Evolutionary conservation across 2,888 invertebrate species (phyloP).

Genomic region (Coelopa pilipes): DNA sequence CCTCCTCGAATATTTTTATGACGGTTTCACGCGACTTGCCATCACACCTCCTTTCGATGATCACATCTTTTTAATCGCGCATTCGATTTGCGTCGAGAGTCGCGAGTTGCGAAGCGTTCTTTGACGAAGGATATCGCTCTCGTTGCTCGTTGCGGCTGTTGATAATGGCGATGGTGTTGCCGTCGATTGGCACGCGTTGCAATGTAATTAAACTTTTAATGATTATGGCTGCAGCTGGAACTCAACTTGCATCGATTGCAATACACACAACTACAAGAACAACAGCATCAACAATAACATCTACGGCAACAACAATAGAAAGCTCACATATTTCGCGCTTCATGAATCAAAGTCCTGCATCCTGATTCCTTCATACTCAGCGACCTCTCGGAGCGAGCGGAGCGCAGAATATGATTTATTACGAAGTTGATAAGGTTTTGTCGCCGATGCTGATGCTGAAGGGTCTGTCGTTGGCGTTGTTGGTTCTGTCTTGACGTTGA

Average conservation of each 20-base stretch:
- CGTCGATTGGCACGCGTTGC: not conserved
- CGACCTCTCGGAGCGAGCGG: not conserved
- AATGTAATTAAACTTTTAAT: slow-evolving; percentile 23
- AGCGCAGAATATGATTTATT: slow-evolving; percentile 22
- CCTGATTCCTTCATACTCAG: too few species aligned
- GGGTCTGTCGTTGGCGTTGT: not conserved
- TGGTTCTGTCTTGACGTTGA: not conserved
- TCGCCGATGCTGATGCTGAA: not conserved
- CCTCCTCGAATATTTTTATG: not conserved
- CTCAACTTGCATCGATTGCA: not conserved
- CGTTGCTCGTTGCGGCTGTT: not conserved
- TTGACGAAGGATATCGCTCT: not conserved
- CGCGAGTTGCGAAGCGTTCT: not conserved
- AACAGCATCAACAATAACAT: not conserved
- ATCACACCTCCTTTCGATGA: not conserved
- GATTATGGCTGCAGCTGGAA: slow-evolving; percentile 24
- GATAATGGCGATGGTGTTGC: not conserved
- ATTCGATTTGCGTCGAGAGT: slow-evolving; percentile 10
- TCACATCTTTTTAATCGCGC: slow-evolving; percentile 19
- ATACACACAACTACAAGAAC: not conserved
- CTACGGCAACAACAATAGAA: not conserved
- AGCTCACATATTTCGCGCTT: slow-evolving; percentile 8
- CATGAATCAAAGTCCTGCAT: slow-evolving; percentile 21
- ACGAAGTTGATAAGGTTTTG: slow-evolving; percentile 22
- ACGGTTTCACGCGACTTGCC: not conserved